phyloP scores from a whole-genome alignment of 2,797 vertebrate genomes.

The Macroramphosus scolopax region DNA sequence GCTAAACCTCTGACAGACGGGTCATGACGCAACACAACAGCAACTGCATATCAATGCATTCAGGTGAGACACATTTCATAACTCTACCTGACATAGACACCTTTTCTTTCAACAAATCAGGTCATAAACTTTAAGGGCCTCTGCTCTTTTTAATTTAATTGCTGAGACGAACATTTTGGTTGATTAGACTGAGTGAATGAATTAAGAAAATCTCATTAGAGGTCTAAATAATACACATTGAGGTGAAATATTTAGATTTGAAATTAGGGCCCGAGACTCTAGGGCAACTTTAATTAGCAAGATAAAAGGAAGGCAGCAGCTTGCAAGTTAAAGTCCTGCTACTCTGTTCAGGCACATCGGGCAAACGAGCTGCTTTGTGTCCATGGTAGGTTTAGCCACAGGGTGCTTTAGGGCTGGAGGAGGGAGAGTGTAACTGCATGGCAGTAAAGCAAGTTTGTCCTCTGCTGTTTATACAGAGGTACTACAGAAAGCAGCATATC shows the following conservation, averaged over 20 bases:
- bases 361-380: constrained; percentile 48
- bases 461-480: constrained; percentile 65
- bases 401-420: constrained; percentile 7
- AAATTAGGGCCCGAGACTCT: constrained; percentile 39
- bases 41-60: constrained; percentile 49
- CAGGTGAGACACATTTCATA: constrained; percentile 36
- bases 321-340: constrained; percentile 41
- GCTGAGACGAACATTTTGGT: constrained; percentile 25
- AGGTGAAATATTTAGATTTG: constrained; percentile 60
- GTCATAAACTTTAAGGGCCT: neutral
- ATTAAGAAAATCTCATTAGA: constrained; percentile 41
- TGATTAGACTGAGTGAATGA: constrained; percentile 33
- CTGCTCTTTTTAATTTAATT: constrained; percentile 24
- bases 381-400: constrained; percentile 21
- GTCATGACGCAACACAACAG: constrained; percentile 62
- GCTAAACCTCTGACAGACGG: constrained; percentile 49
- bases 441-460: constrained; percentile 70
- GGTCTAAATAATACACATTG: constrained; percentile 42
- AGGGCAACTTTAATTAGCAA: constrained; percentile 60
- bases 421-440: constrained; percentile 6
- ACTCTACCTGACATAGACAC: constrained; percentile 29
- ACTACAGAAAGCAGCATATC: constrained; percentile 44
- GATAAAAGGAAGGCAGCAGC: constrained; percentile 57
- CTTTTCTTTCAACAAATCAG: constrained; percentile 29
- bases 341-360: constrained; percentile 29